Percentiles rank a stretch among this genome's conserved stretches.
phyloP scores from a whole-genome alignment of 2,797 vertebrate species.

The Allobates femoralis region DNA sequence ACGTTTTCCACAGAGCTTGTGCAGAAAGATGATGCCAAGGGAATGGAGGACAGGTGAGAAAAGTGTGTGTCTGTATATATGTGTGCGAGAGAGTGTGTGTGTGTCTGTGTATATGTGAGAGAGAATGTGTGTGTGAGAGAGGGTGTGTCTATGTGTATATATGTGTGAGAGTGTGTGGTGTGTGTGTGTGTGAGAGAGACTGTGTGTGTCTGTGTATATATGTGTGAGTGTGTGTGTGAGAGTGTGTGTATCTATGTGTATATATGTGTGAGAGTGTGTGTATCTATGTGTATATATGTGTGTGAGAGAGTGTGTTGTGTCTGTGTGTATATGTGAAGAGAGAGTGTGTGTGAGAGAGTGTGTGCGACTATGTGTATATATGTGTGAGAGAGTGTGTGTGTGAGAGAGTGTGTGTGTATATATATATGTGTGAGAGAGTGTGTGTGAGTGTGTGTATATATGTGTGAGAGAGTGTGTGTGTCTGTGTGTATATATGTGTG shows the following conservation, averaged over 20 bases:
- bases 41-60: no score
- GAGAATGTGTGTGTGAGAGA: no score
- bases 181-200: no score
- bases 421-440: not conserved
- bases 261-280: not conserved
- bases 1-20: no score
- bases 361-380: not conserved
- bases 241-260: not conserved
- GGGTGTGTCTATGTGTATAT: no score
- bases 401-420: not conserved
- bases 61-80: no score
- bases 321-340: not conserved
- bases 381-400: not conserved
- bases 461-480: not conserved
- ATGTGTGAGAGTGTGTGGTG: no score
- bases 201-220: not conserved
- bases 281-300: not conserved
- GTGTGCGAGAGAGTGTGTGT: no score
- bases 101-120: no score
- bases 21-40: no score
- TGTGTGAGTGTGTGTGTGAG: not conserved
- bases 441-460: not conserved
- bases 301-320: not conserved
- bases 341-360: no score
- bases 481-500: no score